phyloP scores from a whole-genome alignment of 2,797 vertebrate species.

The Silurus lanzhouensis region DNA sequence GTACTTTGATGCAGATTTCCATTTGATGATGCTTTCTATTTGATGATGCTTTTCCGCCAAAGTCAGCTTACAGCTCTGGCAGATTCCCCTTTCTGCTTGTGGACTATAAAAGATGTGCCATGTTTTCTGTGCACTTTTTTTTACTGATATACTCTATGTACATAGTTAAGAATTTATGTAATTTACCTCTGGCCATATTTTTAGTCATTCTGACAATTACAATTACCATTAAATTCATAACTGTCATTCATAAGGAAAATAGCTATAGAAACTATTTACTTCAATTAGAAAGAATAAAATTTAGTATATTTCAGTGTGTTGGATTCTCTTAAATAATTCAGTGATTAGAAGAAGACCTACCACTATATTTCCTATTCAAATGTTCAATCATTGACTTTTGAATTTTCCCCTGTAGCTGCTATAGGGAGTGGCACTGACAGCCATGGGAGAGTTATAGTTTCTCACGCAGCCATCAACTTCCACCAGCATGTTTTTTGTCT shows the following conservation, averaged over 20 bases:
- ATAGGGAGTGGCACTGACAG: slow-evolving; percentile 23
- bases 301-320: neutral
- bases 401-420: slow-evolving; percentile 27
- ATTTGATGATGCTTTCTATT: slow-evolving; percentile 13
- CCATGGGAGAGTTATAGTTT: slow-evolving; percentile 35
- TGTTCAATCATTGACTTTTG: slow-evolving; percentile 7
- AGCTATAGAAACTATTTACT: too few species aligned
- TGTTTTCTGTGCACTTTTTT: neutral
- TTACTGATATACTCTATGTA: neutral
- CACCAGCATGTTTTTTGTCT: slow-evolving; percentile 60
- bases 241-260: too few species aligned
- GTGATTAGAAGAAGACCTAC: neutral
- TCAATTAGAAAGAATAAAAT: too few species aligned
- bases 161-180: neutral
- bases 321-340: neutral
- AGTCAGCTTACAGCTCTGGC: slow-evolving; percentile 3
- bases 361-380: slow-evolving; percentile 36
- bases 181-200: neutral
- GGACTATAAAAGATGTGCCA: slow-evolving; percentile 24
- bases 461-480: slow-evolving; percentile 52
- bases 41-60: slow-evolving; percentile 20
- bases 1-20: slow-evolving; percentile 6
- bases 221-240: neutral
- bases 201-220: neutral
- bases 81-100: slow-evolving; percentile 12